Evolutionary conservation across 2,797 vertebrate genomes (phyloP).

Genomic region (Coracias cyanogaster): DNA sequence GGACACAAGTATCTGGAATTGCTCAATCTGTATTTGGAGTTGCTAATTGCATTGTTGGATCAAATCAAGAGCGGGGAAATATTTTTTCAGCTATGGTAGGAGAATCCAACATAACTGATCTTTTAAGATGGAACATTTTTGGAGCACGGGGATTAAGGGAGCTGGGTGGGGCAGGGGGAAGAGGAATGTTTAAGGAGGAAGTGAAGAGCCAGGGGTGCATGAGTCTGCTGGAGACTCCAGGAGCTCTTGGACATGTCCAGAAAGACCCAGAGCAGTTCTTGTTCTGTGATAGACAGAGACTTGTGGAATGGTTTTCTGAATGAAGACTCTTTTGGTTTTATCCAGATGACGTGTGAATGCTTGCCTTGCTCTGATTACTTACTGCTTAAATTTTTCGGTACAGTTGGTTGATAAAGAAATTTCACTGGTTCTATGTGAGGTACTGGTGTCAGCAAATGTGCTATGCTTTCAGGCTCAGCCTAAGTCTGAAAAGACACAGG

Average conservation of each 20-base stretch:
- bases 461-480: background rate
- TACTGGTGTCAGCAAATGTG: background rate
- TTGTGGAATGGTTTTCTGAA: background rate
- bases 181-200: background rate
- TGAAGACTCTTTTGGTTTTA: background rate
- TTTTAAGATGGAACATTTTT: background rate
- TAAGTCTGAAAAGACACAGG: background rate
- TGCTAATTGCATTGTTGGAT: background rate
- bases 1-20: background rate
- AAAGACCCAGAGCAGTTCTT: background rate
- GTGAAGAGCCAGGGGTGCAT: fast-evolving
- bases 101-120: background rate
- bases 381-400: background rate
- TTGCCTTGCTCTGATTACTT: background rate
- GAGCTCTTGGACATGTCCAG: background rate
- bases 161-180: background rate
- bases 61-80: background rate
- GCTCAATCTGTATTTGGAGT: background rate
- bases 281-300: background rate
- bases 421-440: fast-evolving
- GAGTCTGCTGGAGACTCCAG: background rate
- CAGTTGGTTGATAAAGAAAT: background rate
- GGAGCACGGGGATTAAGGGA: background rate
- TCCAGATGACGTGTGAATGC: background rate
- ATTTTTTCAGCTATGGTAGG: background rate